These are phyloP conservation scores for Premnoplex brunnescens DNA, from an alignment of 2,797 vertebrate species.

Conservation along the genomic window DNA sequence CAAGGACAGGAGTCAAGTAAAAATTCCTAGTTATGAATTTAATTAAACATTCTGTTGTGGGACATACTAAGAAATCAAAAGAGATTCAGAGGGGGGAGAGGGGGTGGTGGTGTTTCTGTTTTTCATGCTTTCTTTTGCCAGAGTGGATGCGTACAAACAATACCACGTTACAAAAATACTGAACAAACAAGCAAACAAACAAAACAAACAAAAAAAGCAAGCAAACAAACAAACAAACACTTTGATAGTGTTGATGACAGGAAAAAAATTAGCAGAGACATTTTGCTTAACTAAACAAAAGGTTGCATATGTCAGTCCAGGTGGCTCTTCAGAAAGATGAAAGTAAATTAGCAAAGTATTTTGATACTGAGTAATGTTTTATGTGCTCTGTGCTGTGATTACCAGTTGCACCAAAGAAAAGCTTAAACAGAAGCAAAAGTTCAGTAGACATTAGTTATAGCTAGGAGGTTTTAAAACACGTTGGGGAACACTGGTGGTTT, in stretches of 20 bases:
- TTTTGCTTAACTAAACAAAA: constrained; percentile 23
- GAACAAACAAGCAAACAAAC: too few species aligned
- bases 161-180: background rate
- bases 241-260: constrained; percentile 1
- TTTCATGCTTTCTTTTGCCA: background rate
- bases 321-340: background rate
- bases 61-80: background rate
- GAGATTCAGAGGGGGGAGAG: fast-evolving
- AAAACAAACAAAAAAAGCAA: too few species aligned
- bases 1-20: background rate
- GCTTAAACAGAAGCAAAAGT: background rate
- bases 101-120: background rate
- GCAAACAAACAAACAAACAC: too few species aligned
- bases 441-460: background rate
- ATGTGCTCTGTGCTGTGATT: background rate
- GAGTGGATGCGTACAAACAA: background rate
- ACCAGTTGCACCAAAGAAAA: background rate
- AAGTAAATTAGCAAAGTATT: background rate
- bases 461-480: background rate
- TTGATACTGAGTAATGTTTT: background rate
- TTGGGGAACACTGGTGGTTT: background rate
- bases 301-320: background rate
- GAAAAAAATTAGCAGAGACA: background rate
- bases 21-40: background rate
- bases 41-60: background rate